These are phyloP conservation scores for Tenthredo distinguenda DNA, from an alignment of 2,888 invertebrate species.

Conservation along the genomic window DNA sequence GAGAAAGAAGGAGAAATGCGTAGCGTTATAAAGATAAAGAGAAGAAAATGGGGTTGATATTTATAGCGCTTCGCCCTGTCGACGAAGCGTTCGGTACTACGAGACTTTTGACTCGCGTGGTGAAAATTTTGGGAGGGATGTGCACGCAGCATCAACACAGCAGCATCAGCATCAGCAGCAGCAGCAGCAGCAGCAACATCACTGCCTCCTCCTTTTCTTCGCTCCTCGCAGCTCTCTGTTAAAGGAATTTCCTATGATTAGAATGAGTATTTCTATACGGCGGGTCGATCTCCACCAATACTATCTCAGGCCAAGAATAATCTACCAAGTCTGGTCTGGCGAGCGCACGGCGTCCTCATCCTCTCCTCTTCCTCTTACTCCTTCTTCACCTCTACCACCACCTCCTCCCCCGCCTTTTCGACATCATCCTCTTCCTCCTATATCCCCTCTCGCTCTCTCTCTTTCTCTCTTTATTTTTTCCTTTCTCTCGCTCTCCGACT, in stretches of 20 bases:
- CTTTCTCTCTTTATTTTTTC: slow-evolving; percentile 36
- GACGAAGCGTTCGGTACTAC: slow-evolving; percentile 22
- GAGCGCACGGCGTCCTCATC: slow-evolving; percentile 40
- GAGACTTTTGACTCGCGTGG: slow-evolving; percentile 37
- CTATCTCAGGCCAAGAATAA: slow-evolving; percentile 67
- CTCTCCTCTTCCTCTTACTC: slow-evolving; percentile 46
- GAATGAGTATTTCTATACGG: slow-evolving; percentile 75
- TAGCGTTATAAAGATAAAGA: slow-evolving; percentile 8
- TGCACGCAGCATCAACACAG: not conserved
- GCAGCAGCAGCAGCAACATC: not conserved
- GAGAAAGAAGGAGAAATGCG: not conserved
- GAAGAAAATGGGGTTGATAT: slow-evolving; percentile 52
- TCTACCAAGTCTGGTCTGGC: slow-evolving; percentile 55
- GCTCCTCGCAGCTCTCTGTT: slow-evolving; percentile 62
- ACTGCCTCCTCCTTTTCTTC: slow-evolving; percentile 55
- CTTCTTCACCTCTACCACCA: slow-evolving; percentile 16
- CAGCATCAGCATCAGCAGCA: not conserved
- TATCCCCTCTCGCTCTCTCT: not conserved
- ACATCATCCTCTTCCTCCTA: slow-evolving; percentile 4
- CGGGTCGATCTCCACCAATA: slow-evolving; percentile 64
- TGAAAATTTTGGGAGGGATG: slow-evolving; percentile 20
- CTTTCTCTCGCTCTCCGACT: slow-evolving; percentile 53
- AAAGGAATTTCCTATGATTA: slow-evolving; percentile 76
- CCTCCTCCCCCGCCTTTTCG: slow-evolving; percentile 14
- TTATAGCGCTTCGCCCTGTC: slow-evolving; percentile 52